phyloP scores from a whole-genome alignment of 2,113 vertebrate genomes.

The Mixornis gularis region DNA sequence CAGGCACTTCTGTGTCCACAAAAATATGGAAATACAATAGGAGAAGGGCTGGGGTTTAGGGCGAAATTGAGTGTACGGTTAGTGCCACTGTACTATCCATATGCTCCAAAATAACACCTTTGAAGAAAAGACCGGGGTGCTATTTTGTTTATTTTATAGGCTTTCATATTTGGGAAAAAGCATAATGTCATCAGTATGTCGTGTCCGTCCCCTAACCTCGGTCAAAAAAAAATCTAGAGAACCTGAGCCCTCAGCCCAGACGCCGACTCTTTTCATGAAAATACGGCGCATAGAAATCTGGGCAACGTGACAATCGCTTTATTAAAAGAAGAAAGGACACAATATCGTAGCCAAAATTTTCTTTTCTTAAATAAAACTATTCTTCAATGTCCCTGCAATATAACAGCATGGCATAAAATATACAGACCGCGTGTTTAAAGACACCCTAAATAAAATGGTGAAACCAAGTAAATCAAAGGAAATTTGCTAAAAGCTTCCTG shows the following conservation, averaged over 20 bases:
- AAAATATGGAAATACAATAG: background rate
- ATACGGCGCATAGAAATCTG: background rate
- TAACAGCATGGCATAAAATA: background rate
- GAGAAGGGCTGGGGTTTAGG: background rate
- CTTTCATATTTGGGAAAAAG: background rate
- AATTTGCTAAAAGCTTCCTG: slow-evolving; percentile 4
- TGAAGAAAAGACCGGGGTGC: background rate
- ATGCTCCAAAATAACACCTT: background rate
- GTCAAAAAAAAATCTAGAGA: background rate
- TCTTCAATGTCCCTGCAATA: background rate
- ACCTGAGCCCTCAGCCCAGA: background rate
- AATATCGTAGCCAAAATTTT: background rate
- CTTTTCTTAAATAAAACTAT: background rate
- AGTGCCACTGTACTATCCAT: background rate
- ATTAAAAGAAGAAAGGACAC: slow-evolving; percentile 9
- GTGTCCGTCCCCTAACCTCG: background rate
- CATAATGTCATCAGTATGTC: background rate
- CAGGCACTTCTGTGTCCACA: background rate
- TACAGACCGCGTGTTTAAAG: background rate
- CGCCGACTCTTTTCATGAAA: slow-evolving; percentile 1
- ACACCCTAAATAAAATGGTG: background rate
- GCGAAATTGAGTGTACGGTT: background rate
- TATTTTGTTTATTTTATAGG: background rate
- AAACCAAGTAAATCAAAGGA: background rate
- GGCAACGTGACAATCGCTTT: background rate